phyloP scores from a whole-genome alignment of 2,797 vertebrate genomes.

The Danionella dracula region DNA sequence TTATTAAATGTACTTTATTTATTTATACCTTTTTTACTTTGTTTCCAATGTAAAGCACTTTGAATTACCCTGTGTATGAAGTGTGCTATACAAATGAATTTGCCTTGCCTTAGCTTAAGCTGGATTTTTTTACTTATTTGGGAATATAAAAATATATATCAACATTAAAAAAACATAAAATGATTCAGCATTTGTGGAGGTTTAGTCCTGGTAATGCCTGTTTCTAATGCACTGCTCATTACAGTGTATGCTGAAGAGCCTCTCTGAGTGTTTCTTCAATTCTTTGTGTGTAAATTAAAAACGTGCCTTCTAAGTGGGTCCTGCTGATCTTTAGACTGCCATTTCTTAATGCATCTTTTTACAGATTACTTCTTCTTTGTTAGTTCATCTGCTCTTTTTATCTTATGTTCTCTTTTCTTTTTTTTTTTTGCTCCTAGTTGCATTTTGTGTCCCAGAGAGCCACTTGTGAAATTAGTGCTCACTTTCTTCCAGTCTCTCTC shows the following conservation, averaged over 20 bases:
- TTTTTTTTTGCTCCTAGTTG: background rate
- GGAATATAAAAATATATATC: no score
- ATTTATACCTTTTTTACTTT: no score
- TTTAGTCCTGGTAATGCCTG: no score
- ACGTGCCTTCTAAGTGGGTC: background rate
- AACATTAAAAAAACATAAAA: no score
- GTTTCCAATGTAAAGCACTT: no score
- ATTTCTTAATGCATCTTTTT: background rate
- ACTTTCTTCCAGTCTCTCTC: background rate
- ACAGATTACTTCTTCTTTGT: background rate
- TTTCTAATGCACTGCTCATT: conserved; percentile 35
- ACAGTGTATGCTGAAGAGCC: conserved; percentile 20
- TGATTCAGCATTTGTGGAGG: no score
- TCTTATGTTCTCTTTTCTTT: background rate
- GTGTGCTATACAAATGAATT: no score
- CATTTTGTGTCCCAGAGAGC: background rate
- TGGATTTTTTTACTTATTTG: no score
- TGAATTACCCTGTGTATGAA: no score
- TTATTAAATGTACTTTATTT: no score
- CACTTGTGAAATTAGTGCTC: background rate
- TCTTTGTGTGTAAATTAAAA: conserved; percentile 21
- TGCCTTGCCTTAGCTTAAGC: no score
- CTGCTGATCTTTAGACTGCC: background rate
- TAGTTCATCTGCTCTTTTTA: background rate
- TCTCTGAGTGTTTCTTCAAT: conserved; percentile 30